Percentiles rank a stretch among this genome's conserved stretches.
These are phyloP conservation scores for Hucho hucho DNA, from an alignment of 2,113 vertebrate genomes.

Conservation along the genomic window DNA sequence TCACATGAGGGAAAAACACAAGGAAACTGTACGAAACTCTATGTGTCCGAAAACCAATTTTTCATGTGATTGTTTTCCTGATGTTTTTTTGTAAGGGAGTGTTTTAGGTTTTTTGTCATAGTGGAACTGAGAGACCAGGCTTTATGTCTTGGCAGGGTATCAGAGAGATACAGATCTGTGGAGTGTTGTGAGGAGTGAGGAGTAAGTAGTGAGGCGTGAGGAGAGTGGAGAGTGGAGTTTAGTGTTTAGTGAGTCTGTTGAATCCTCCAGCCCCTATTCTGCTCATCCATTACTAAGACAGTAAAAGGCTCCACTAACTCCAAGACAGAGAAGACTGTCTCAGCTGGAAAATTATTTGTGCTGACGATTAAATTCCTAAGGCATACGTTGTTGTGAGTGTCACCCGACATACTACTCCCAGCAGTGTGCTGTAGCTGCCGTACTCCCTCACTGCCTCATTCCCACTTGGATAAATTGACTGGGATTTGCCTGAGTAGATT, in stretches of 20 bases:
- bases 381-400: neutral
- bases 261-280: neutral
- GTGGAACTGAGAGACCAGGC: neutral
- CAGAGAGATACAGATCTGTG: too few species aligned
- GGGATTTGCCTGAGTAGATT: constrained; percentile 43
- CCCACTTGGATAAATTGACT: constrained; percentile 11
- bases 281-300: constrained; percentile 46
- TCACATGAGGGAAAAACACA: too few species aligned
- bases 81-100: too few species aligned
- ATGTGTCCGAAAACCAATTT: too few species aligned
- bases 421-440: neutral
- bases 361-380: constrained; percentile 46
- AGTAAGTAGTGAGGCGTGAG: too few species aligned
- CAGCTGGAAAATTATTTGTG: constrained; percentile 35
- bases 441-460: neutral
- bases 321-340: constrained; percentile 31
- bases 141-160: neutral
- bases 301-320: constrained; percentile 58
- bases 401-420: neutral
- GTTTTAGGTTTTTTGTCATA: too few species aligned
- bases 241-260: neutral
- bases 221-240: too few species aligned
- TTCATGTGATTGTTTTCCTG: too few species aligned
- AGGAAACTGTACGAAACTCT: too few species aligned
- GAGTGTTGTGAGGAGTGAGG: too few species aligned